Percentiles rank a stretch among this genome's conserved stretches.
phyloP scores from a whole-genome alignment of 2,797 vertebrate genomes.

The Syndactyla subalaris region DNA sequence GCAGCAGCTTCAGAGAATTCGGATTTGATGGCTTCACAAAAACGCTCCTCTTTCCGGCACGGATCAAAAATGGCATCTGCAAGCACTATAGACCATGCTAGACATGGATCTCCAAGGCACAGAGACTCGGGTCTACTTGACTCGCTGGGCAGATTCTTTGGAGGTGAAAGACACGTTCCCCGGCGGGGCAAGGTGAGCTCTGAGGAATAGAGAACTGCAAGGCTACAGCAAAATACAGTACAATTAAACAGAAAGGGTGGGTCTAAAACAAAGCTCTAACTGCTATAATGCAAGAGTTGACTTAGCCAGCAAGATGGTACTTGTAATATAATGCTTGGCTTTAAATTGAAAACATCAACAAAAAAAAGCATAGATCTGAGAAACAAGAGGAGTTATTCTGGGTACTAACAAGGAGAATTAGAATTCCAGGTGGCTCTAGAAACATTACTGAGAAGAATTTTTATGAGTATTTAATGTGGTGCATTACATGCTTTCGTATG shows the following conservation, averaged over 20 bases:
- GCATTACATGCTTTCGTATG: not conserved
- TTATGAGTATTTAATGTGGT: not conserved
- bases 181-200: constrained; percentile 98
- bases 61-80: constrained; percentile 91
- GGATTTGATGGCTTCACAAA: constrained; percentile 90
- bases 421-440: not conserved
- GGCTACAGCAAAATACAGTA: constrained; percentile 51
- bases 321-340: constrained; percentile 23
- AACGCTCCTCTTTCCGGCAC: constrained; percentile 84
- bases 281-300: constrained; percentile 50
- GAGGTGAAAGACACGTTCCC: constrained; percentile 90
- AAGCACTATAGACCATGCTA: constrained; percentile 89
- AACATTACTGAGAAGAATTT: not conserved
- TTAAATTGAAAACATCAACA: not conserved
- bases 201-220: constrained; percentile 73
- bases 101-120: constrained; percentile 84
- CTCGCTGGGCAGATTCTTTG: constrained; percentile 97
- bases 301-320: constrained; percentile 31
- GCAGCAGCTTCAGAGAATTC: constrained; percentile 86
- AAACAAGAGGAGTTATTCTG: not conserved
- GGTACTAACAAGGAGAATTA: not conserved
- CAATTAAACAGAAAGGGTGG: constrained; percentile 50
- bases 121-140: constrained; percentile 93
- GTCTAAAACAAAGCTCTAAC: constrained; percentile 25
- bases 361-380: not conserved